Base-by-base conservation (phyloP, 2,888 invertebrate species). In the Odontothrips loti region DNA sequence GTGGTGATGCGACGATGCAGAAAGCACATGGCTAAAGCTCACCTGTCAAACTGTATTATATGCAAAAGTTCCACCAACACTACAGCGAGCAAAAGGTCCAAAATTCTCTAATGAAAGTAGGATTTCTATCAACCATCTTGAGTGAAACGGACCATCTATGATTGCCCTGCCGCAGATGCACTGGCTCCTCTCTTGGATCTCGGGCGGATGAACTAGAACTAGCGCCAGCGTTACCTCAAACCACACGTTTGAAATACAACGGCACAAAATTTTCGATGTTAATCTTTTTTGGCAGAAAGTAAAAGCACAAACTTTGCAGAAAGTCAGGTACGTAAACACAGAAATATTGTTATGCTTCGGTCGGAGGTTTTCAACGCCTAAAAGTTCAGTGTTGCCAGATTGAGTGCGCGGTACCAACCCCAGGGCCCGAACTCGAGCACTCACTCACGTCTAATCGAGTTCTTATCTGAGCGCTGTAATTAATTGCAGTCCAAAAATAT, bases 361-460 rank as follows among this genome's bases (percentile, higher is more conserved):
- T 27, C 68, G 68, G 68, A 75, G 68, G 68, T 75, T 23, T 27
- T 10, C 68, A 75, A 75, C 68, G 68, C 68, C 68, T 75, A 75
- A 75, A 27, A 75, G 23, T 75, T 10, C 68, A 23, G 68, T 75
- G 68, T 27, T 75, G 68, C 68, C 68, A 75, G 27, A 27, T 27
- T 12, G 68, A 23, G 27, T 11, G 12, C 11, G 3, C 8, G 10
- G 68, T 75, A 68, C 68, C 68, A 68, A 68, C 68, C 68, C 23
- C 23, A n/a, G 23, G 10, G 23, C 9, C 4, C n/a, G 11, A 27
- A 12, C 20, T 58, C 15, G 58, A 15, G 6, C 58, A 0, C 58
- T 23, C 68, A 27, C 12, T 27, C 23, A 23, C 12, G 68, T 9
- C 11, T 12, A 27, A 0, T 12, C 1, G 10, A 27, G 68, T 12